Evolutionary conservation across 1,140 invertebrate genomes (phyloP), one percentile per base, ranked within the genome.

Genomic region (Aleiodes sp.): DNA sequence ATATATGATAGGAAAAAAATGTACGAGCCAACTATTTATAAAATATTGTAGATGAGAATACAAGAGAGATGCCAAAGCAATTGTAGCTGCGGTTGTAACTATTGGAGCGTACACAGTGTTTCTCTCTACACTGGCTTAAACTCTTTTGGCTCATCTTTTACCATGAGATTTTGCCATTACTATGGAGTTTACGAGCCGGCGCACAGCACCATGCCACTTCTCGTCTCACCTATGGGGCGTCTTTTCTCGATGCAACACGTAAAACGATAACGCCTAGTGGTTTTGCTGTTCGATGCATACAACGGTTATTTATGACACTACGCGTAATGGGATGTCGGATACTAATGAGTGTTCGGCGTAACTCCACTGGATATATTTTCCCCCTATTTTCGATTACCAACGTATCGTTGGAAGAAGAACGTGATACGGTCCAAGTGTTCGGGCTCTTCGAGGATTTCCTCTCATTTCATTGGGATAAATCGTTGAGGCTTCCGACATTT

Each of bases 321-420:
- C 52, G 69, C 69, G 71, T 82, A 83, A 84, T 82, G 75, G 77
- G 76, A 82, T 79, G 81, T 79, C 80, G 75, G 72, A 73, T 79
- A 80, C 77, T 82, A 82, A 84, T 82, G 82, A 83, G 76, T 73
- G 70, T 73, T 75, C 70, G 69, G 75, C 75, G 76, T 73, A 80
- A 79, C 26, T 73, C 71, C 57, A 26, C 69, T 63, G 63, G 46
- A 68, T 72, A 37, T 72, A 21, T 9, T 33, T 28, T 28, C 28
- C 66, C 10, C 26, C 14, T 28, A 10, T 24, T 14, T 7, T 33
- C 59, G 12, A 57, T 41, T 31, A 41, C 19, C 35, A 35, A 39
- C 7, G 16, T 61, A 68, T 41, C 41, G 31, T 37, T 43, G 10
- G 4, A 37, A n/a, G 12, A 21, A 59, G 19, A 57, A 57, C 2